Evolutionary conservation across 2,113 vertebrate species (phyloP).

Genomic region (Hemicordylus capensis): DNA sequence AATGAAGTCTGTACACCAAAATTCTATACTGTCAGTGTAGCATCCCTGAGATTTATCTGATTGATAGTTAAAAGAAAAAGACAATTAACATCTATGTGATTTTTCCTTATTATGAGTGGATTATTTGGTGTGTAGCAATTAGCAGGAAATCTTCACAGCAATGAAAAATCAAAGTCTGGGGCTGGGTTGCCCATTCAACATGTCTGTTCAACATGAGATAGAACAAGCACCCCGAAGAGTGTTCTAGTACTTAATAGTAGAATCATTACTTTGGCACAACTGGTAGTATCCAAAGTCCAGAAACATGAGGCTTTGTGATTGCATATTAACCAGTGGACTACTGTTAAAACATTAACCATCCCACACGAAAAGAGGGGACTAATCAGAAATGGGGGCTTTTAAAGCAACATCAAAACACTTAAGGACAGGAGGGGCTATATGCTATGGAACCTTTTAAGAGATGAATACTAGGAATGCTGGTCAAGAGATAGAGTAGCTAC

Average conservation of each 20-base stretch:
- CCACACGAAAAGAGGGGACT: not conserved
- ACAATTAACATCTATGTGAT: not conserved
- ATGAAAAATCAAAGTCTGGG: not conserved
- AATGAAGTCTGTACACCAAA: not conserved
- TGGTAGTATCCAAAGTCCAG: constrained; percentile 10
- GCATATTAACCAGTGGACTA: constrained; percentile 19
- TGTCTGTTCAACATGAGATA: not conserved
- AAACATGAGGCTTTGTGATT: not conserved
- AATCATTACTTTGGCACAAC: not conserved
- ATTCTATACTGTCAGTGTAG: not conserved
- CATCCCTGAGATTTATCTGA: not conserved
- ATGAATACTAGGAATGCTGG: not conserved
- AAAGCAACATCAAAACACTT: no score
- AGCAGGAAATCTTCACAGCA: not conserved
- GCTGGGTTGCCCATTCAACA: not conserved
- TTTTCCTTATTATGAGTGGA: not conserved
- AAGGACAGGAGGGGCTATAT: not conserved
- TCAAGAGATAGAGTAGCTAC: not conserved
- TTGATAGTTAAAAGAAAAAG: not conserved
- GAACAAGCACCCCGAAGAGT: not conserved
- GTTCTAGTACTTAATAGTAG: not conserved
- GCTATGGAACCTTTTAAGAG: not conserved
- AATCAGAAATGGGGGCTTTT: no score
- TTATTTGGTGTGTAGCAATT: not conserved
- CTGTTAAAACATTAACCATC: no score